Evolutionary conservation across 2,888 invertebrate species (phyloP), one percentile per base, ranked within the genome.

Genomic region (Matsumyia berberina): DNA sequence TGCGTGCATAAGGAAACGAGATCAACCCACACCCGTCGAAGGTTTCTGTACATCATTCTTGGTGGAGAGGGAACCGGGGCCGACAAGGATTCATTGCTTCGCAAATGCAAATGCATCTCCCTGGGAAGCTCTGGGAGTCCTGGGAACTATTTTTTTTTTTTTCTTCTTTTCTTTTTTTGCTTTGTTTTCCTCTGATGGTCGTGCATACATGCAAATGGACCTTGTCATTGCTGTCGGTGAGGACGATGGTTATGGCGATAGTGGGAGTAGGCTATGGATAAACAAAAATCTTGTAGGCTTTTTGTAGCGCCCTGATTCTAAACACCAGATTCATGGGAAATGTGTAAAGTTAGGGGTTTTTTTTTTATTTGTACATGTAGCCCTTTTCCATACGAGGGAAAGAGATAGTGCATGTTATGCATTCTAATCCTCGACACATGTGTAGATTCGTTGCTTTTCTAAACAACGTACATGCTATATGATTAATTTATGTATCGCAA

Each of bases 221-320:
- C 85, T 76, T 85, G 80, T 85, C 80, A 80, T 60, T 85, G 70
- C 69, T 80, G 70, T 66, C 76, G 57, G 62, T 37, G 51, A 67
- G 37, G 49, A 60, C 58, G 70, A 70, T 80, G 57, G 62, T 37
- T 42, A 67, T 46, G 57, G 67, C 58, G 72, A 57, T 58, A 37
- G 67, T 64, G 58, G 74, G 64, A 51, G 74, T 79, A 74, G 83
- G 79, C 69, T 79, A 70, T 55, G 70, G 60, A 58, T 76, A 85
- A 85, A 85, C 79, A 85, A 85, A 85, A 79, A 79, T 70, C 79
- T 85, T 85, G 74, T 79, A 80, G 85, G 80, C 85, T 70, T 85
- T 83, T 85, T 76, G 74, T 49, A 70, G 80, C 70, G 74, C 76
- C 74, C 80, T 66, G 74, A 69, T 85, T 85, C 74, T 76, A 80